These are phyloP conservation scores for Gallinago undulata DNA, from an alignment of 2,113 vertebrate genomes.

Conservation along the genomic window DNA sequence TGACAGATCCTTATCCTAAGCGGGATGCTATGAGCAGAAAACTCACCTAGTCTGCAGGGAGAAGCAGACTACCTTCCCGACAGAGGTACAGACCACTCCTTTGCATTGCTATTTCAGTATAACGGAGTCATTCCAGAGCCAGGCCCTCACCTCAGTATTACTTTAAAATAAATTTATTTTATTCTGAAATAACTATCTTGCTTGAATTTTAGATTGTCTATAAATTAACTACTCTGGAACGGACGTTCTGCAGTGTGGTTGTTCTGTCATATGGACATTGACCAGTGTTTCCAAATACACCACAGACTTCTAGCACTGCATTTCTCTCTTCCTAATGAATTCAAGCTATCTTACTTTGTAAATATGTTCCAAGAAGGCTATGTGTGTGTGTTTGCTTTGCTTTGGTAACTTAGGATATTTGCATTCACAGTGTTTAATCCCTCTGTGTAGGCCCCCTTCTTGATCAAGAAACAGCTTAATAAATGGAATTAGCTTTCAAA, in stretches of 20 bases:
- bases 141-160: neutral
- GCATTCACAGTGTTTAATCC: neutral
- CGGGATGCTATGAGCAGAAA: neutral
- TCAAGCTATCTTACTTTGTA: neutral
- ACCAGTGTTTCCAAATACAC: neutral
- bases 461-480: neutral
- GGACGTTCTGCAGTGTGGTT: neutral
- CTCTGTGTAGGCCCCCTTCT: neutral
- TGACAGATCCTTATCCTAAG: neutral
- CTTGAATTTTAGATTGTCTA: neutral
- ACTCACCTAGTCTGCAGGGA: neutral
- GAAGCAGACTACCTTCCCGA: neutral
- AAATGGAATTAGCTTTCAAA: neutral
- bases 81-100: neutral
- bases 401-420: neutral
- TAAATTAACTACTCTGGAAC: neutral
- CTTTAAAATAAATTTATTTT: neutral
- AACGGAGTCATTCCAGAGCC: neutral
- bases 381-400: neutral
- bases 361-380: neutral
- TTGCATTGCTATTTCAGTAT: neutral
- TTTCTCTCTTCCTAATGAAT: neutral
- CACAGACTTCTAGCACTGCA: neutral
- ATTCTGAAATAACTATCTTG: neutral
- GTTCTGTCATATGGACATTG: fast-evolving